These are phyloP conservation scores for Drosophila recens DNA, from an alignment of 2,888 invertebrate genomes.

Conservation along the genomic window DNA sequence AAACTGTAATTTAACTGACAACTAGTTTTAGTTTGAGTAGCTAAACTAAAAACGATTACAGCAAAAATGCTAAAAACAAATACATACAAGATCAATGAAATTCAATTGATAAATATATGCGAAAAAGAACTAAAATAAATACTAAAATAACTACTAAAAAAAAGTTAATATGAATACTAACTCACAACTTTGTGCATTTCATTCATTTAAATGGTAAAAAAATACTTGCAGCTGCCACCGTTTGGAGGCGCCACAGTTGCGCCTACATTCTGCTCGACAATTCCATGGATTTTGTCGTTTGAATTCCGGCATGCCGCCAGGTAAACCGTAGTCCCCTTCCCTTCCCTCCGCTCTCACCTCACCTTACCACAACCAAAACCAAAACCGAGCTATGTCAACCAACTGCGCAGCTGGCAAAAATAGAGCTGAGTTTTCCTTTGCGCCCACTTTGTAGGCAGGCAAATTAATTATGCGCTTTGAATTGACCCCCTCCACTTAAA, in stretches of 20 bases:
- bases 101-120: slow-evolving; percentile 67
- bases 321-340: slow-evolving; percentile 50
- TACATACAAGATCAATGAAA: slow-evolving; percentile 62
- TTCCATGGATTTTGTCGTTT: slow-evolving; percentile 78
- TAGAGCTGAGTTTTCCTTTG: not conserved
- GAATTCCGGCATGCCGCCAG: slow-evolving; percentile 48
- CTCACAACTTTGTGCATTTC: slow-evolving; percentile 25
- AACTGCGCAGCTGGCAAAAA: slow-evolving; percentile 18
- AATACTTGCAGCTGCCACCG: slow-evolving; percentile 56
- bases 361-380: not conserved
- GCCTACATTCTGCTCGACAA: slow-evolving; percentile 81
- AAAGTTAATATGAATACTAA: slow-evolving; percentile 41
- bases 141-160: slow-evolving; percentile 53
- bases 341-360: not conserved
- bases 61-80: slow-evolving; percentile 25
- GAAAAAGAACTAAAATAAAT: slow-evolving; percentile 63
- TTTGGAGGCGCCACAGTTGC: slow-evolving; percentile 82
- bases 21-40: slow-evolving; percentile 75
- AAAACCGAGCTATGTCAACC: slow-evolving; percentile 14
- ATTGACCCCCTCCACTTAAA: slow-evolving; percentile 5
- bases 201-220: slow-evolving; percentile 40
- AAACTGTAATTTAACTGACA: slow-evolving; percentile 74
- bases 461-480: slow-evolving; percentile 79
- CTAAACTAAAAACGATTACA: slow-evolving; percentile 47
- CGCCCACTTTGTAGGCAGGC: slow-evolving; percentile 23